Conservation (phyloP, 2,888 invertebrate genomes). For the Agonopterix subpropinquella region DNA sequence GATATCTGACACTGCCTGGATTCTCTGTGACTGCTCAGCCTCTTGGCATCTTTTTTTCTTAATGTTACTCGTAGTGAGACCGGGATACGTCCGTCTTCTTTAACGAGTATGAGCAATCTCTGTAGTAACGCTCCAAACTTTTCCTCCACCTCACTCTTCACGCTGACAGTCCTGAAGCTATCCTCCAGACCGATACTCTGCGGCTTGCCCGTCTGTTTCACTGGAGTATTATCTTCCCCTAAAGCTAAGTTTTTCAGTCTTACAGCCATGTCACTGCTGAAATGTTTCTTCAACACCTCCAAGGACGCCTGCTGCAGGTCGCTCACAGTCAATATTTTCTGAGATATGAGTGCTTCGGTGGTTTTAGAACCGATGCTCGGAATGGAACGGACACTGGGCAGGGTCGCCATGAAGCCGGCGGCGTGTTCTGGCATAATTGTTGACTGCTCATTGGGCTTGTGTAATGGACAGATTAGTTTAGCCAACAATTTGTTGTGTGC, state of each 20-base stretch:
- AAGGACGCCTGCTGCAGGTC: slow-evolving; percentile 79
- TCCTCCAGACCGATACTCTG: slow-evolving; percentile 89
- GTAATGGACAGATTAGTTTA: slow-evolving; percentile 82
- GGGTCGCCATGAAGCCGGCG: slow-evolving; percentile 78
- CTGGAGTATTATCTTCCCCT: slow-evolving; percentile 84
- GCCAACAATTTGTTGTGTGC: slow-evolving; percentile 90
- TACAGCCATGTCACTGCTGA: slow-evolving; percentile 81
- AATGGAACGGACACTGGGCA: slow-evolving; percentile 78
- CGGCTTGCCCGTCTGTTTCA: slow-evolving; percentile 85
- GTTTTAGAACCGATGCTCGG: slow-evolving; percentile 87
- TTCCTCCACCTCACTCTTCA: slow-evolving; percentile 83
- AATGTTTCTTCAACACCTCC: slow-evolving; percentile 76
- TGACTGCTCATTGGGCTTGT: slow-evolving; percentile 91
- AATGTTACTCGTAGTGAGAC: slow-evolving; percentile 84
- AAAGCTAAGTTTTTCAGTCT: slow-evolving; percentile 81
- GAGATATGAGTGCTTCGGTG: slow-evolving; percentile 77
- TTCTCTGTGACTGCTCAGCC: slow-evolving; percentile 82
- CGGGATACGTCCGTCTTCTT: slow-evolving; percentile 87
- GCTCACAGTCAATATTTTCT: slow-evolving; percentile 79
- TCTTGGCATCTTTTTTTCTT: slow-evolving; percentile 81
- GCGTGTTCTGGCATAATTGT: slow-evolving; percentile 83
- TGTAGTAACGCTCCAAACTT: slow-evolving; percentile 81
- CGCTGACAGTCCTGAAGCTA: slow-evolving; percentile 83
- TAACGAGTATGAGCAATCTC: slow-evolving; percentile 81
- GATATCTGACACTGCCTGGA: slow-evolving; percentile 84